Base-by-base conservation (phyloP, 2,888 invertebrate genomes). In the Pandemis heparana region DNA sequence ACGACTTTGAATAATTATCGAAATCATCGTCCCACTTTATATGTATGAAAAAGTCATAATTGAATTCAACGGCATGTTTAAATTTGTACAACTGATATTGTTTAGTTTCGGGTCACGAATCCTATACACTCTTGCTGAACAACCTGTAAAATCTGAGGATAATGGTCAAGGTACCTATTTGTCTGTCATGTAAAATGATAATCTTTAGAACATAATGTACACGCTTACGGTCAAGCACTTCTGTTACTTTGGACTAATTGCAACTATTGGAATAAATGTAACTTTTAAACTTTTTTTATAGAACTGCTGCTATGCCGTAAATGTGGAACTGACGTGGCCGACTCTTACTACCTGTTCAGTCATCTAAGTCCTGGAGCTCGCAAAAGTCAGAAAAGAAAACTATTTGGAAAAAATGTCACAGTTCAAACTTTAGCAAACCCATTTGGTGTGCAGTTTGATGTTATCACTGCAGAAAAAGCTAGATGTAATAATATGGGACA, bases 261-360 rank as follows among this genome's bases (percentile, higher is more conserved):
- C n/a, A n/a, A n/a, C n/a, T 71, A 12, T 69, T 74, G 43, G 60
- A 53, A 68, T 41, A 39, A 53, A 53, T 65, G 43, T 59, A 38
- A 39, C 38, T 53, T 41, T 63, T 48, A 9, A 71, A 62, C 43
- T 73, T 14, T 71, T 66, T 79, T 76, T 76, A 75, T 77, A 95
- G 95, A 96, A 86, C 85, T 94, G 78, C 85, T 96, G 66, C 82
- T 96, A 43, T 96, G 96, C 82, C 95, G 95, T 39, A 90, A 94
- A 83, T 96, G 96, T 83, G 96, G 96, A 18, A 92, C 93, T 78
- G 95, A 96, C 83, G 87, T 95, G 77, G 95, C 94, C 1, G 95
- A 95, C 79, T 91, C 95, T 16, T 86, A 91, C 85, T 94, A 95
- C 80, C 82, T 96, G 77, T 89, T 94, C 67, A 94, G 87, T 80